phyloP scores from a whole-genome alignment of 2,888 invertebrate genomes.

The Synanthedon andrenaeformis region DNA sequence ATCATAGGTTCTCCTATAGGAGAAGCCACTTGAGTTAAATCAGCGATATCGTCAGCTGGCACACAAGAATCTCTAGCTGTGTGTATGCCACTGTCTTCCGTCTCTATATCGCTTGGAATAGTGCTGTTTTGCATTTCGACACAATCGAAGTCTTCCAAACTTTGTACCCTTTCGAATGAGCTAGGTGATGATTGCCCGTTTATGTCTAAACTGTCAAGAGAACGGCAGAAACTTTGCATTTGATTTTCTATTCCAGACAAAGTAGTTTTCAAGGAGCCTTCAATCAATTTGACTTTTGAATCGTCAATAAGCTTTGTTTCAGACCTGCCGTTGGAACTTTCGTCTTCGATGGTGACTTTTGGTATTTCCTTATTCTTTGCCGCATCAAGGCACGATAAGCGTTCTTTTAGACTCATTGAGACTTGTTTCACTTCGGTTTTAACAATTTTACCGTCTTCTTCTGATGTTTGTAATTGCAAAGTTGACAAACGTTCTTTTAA shows the following conservation, averaged over 20 bases:
- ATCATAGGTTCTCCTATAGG: conserved; percentile 56
- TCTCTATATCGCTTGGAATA: conserved; percentile 74
- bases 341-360: conserved; percentile 52
- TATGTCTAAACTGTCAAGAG: conserved; percentile 74
- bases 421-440: conserved; percentile 61
- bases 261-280: conserved; percentile 45
- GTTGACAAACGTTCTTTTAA: conserved; percentile 62
- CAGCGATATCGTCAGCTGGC: conserved; percentile 80
- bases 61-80: conserved; percentile 83
- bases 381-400: conserved; percentile 62
- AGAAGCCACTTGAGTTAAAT: conserved; percentile 62
- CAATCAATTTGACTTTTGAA: conserved; percentile 31
- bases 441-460: conserved; percentile 44
- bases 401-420: conserved; percentile 67
- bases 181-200: conserved; percentile 66
- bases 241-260: conserved; percentile 62
- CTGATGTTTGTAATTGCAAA: conserved; percentile 54
- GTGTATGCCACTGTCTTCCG: conserved; percentile 84
- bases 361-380: conserved; percentile 61
- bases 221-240: conserved; percentile 74
- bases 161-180: conserved; percentile 74
- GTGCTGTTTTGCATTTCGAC: conserved; percentile 71
- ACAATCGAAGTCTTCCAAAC: conserved; percentile 73
- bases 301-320: conserved; percentile 29
- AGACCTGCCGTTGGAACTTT: conserved; percentile 29